A percentile compares a stretch with the other conserved stretches of the same genome.
Conservation (phyloP, 1,140 invertebrate genomes). For the Caenorhabditis briggsae region DNA sequence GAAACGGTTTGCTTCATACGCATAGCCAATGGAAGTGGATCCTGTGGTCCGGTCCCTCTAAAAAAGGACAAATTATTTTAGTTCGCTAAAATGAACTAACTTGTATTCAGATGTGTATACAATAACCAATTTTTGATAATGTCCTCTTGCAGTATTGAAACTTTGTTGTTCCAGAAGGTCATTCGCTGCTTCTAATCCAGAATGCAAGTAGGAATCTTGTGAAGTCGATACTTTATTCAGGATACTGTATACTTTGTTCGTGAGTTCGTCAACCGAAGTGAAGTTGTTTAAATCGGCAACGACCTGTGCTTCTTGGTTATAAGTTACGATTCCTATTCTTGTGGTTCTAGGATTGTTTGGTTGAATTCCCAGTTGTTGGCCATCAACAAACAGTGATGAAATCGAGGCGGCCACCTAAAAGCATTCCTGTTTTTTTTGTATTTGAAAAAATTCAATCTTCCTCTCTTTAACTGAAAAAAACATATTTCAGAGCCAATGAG, state of each 20-base stretch:
- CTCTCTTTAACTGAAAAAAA: too few species aligned
- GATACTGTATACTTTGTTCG: neutral
- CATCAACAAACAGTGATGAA: neutral
- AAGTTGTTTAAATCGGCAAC: neutral
- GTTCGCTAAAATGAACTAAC: neutral
- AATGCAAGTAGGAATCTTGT: neutral
- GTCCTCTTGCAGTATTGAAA: constrained; percentile 2
- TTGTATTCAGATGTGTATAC: constrained; percentile 25
- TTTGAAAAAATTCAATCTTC: too few species aligned
- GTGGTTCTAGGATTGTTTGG: neutral
- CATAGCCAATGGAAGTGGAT: constrained; percentile 24
- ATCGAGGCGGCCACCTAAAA: neutral
- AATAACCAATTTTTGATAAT: constrained; percentile 35
- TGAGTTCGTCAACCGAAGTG: neutral
- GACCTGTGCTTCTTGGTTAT: neutral
- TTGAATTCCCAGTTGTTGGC: neutral
- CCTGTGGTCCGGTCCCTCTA: neutral
- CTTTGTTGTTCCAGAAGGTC: neutral
- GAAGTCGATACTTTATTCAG: neutral
- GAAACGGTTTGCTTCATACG: neutral
- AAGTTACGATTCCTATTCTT: neutral
- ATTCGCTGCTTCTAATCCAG: constrained; percentile 12
- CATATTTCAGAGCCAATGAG: too few species aligned
- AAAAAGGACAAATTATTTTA: too few species aligned
- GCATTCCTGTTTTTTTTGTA: neutral